Base-by-base conservation (phyloP, 2,113 vertebrate species). In the Ptilorrhoa leucosticta region DNA sequence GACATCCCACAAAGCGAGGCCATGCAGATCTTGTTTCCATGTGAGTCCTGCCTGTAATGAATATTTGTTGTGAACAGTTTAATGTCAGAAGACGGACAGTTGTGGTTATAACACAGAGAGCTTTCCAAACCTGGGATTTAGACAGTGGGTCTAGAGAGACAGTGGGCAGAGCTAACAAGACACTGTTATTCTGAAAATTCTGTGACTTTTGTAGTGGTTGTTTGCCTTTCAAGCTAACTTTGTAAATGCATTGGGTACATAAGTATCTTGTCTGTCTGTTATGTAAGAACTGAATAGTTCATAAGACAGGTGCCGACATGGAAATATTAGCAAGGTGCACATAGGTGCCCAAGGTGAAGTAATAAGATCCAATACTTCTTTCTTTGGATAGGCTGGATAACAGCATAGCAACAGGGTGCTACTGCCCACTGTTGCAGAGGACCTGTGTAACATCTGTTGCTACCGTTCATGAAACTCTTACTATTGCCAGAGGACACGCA, bases 301-400 rank as follows among this genome's bases (percentile, higher is more conserved):
- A 14, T 44, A 24, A 66, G 37, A 28, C 7, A 17, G 22, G 10
- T 48, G 26, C 48, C 0, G 0, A 22, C 13, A 11, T 2, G 5
- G 66, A 45, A 22, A 11, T 9, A 4, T 9, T 44, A 51, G 51
- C 28, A 50, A 65, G 42, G 15, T 40, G 35, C 51, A 15, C 18
- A 1, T 2, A 40, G 23, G 37, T 86, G 28, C 47, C 24, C 28
- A 9, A 9, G 27, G 10, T 80, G 50, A 60, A 39, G 65, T 33
- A 15, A 5, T 50, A n/a, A 39, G 10, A 83, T 31, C 31, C 33
- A 35, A 2, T 58, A 14, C 21, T 45, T 48, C 28, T 37, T 14
- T 31, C 42, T 76, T 76, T 54, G 61, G 39, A 20, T 31, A 33
- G 28, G 9, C 60, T 75, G 51, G 6, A 12, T 71, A 33, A 42